Base-by-base conservation (phyloP, 2,888 invertebrate species). In the Perizoma flavofasciatum region DNA sequence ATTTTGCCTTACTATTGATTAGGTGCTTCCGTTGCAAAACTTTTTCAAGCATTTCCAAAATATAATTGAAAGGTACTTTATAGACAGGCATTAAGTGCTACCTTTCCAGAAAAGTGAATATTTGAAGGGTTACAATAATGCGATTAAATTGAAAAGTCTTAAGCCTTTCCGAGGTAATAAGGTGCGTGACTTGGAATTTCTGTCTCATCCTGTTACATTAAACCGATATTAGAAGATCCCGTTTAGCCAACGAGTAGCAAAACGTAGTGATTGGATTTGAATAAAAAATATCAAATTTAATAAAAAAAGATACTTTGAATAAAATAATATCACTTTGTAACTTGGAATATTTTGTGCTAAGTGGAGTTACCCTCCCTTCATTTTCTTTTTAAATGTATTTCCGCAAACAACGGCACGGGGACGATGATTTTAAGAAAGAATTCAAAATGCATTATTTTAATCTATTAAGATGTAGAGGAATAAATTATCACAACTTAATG, bases 141-240 rank as follows among this genome's bases (percentile, higher is more conserved):
- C 85, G 85, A 88, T 90, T 86, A 88, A 85, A 87, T 85, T 83
- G 88, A 88, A 86, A 87, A 85, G 79, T 70, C 71, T 82, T 83
- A 82, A 86, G 80, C 81, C 83, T 79, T 82, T 74, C 63, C 66
- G 67, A 66, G 75, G 89, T 88, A 90, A 90, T 90, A 90, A 88
- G 84, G 72, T 79, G 83, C 90, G 85, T 91, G 91, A 91, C 90
- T 86, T 65, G 81, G 84, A 82, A 85, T 85, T 88, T 85, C 79
- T 72, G 75, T 79, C 83, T 80, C 82, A 82, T 85, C 84, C 81
- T 75, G 77, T 85, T 81, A 86, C 86, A 89, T 89, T 87, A 87
- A 88, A 61, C 58, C 55, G 49, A 61, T 61, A 63, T 61, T 59
- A 63, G 57, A 59, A 59, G 60, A 52, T 61, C 53, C 48, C 54